Percentiles rank a stretch among this genome's conserved stretches.
Conservation (phyloP, 2,797 vertebrate species). For the Galagoides demidoff region DNA sequence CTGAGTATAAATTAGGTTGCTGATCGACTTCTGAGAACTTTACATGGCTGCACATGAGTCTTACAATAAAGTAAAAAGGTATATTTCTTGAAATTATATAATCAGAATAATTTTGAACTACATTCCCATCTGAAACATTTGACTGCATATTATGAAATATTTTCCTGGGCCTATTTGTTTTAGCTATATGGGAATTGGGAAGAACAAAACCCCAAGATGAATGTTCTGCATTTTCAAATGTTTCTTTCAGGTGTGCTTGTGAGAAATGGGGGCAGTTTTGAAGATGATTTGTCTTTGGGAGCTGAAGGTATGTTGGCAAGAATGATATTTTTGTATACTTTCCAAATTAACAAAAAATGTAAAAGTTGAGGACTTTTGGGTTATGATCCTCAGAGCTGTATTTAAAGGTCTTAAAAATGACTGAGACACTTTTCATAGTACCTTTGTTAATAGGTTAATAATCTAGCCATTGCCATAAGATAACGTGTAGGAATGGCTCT, state of each 20-base stretch:
- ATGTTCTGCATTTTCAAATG: slow-evolving; percentile 68
- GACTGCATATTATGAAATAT: neutral
- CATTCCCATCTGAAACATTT: slow-evolving; percentile 52
- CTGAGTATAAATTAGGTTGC: slow-evolving; percentile 2
- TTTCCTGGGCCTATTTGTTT: slow-evolving; percentile 68
- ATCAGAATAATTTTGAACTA: slow-evolving; percentile 66
- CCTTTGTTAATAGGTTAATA: neutral
- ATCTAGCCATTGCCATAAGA: neutral
- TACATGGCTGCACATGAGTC: slow-evolving; percentile 37
- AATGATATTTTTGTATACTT: slow-evolving; percentile 41
- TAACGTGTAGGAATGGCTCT: neutral
- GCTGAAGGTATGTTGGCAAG: slow-evolving; percentile 93
- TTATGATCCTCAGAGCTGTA: neutral
- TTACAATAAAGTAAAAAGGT: neutral
- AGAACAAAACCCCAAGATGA: slow-evolving; percentile 40
- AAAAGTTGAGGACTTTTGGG: neutral
- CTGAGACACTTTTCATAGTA: neutral
- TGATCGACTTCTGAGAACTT: neutral
- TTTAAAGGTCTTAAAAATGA: slow-evolving; percentile 40
- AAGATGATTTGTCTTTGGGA: slow-evolving; percentile 99
- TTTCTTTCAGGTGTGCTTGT: slow-evolving; percentile 87
- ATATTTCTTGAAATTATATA: neutral
- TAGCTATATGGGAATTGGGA: slow-evolving; percentile 37
- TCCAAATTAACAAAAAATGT: neutral
- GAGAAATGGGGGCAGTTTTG: slow-evolving; percentile 98